phyloP scores from a whole-genome alignment of 2,797 vertebrate species.

The Channallabes apus region DNA sequence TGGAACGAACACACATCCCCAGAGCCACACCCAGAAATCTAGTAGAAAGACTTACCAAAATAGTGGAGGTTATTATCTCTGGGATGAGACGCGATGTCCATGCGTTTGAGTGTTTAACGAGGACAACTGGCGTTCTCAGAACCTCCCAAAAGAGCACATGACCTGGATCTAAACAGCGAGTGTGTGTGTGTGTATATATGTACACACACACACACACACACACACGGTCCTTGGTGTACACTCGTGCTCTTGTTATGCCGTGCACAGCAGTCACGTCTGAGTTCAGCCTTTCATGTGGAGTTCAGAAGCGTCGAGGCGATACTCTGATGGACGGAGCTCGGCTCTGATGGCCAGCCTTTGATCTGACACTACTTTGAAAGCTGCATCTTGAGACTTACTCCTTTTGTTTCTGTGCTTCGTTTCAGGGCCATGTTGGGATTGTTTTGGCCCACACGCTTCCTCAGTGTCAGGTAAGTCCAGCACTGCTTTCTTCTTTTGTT shows the following conservation, averaged over 20 bases:
- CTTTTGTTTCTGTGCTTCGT: constrained; percentile 49
- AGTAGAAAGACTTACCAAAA: too few species aligned
- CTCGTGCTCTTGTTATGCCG: constrained; percentile 36
- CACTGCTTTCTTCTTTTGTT: constrained; percentile 26
- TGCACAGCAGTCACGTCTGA: constrained; percentile 18
- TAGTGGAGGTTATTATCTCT: too few species aligned
- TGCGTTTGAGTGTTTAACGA: too few species aligned
- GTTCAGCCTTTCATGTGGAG: constrained; percentile 24
- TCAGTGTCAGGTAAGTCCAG: constrained; percentile 82
- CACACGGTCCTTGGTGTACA: not conserved
- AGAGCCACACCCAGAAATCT: too few species aligned
- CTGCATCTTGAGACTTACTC: not conserved
- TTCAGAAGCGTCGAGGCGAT: constrained; percentile 32
- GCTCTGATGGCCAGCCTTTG: constrained; percentile 51
- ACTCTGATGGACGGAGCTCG: constrained; percentile 40
- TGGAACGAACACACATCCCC: too few species aligned
- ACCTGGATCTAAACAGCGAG: not conserved
- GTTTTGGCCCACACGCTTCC: constrained; percentile 88
- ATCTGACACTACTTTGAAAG: constrained; percentile 46
- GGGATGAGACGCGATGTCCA: too few species aligned
- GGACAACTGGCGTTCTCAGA: too few species aligned
- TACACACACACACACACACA: not conserved
- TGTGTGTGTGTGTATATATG: not conserved
- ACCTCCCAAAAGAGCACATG: not conserved
- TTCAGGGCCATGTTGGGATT: constrained; percentile 95